Conservation (phyloP, 2,797 vertebrate genomes). For the Basileuterus tristriatus region DNA sequence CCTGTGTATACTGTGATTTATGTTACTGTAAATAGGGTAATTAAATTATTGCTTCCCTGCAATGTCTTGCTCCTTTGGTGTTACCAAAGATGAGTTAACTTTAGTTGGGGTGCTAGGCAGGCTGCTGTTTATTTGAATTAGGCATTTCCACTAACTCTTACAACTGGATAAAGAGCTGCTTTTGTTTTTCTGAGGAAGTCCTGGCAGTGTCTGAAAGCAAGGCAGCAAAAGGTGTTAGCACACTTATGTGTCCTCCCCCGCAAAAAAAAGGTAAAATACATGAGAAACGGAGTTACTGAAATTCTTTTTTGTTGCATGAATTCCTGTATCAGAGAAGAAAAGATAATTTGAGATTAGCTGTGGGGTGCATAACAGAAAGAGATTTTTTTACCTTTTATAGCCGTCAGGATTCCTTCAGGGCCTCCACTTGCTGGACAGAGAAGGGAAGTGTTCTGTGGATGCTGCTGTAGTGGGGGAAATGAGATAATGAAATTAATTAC, state of each 20-base stretch:
- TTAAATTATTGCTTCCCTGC: neutral
- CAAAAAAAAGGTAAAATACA: neutral
- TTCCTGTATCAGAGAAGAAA: neutral
- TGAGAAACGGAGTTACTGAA: neutral
- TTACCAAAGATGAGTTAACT: neutral
- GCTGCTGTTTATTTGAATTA: neutral
- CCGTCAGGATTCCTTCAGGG: constrained; percentile 33
- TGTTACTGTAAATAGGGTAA: constrained; percentile 8
- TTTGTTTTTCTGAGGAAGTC: neutral
- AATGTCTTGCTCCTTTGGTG: neutral
- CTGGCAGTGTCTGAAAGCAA: neutral
- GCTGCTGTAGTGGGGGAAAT: neutral
- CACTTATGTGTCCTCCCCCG: accelerated
- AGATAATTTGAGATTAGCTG: constrained; percentile 20
- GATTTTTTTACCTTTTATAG: constrained; percentile 71
- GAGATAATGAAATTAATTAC: neutral
- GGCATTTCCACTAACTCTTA: neutral
- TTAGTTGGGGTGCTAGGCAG: neutral
- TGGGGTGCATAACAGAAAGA: constrained; percentile 21
- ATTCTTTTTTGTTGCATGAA: neutral
- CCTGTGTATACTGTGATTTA: neutral
- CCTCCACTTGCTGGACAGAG: constrained; percentile 48
- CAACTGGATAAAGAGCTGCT: neutral
- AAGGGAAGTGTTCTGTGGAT: neutral
- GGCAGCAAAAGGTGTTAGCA: neutral